Conservation (phyloP, 2,888 invertebrate species). For the Gari tellinella region DNA sequence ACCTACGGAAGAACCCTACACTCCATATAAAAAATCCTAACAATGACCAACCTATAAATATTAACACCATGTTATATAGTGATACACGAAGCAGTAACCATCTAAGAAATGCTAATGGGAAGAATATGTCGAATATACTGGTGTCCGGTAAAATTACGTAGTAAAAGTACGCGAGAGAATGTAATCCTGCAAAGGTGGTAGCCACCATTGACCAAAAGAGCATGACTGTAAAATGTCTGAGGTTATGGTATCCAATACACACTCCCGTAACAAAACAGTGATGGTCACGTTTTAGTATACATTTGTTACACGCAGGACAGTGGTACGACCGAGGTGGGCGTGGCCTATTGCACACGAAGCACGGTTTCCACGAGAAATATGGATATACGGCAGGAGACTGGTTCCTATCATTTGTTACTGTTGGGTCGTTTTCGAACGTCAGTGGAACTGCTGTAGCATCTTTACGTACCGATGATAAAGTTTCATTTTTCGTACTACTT, state of each 20-base stretch:
- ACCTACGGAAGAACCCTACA: slow-evolving; percentile 65
- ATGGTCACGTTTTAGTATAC: slow-evolving; percentile 82
- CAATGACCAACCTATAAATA: slow-evolving; percentile 67
- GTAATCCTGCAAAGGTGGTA: slow-evolving; percentile 65
- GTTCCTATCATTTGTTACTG: slow-evolving; percentile 18
- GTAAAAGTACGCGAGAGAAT: slow-evolving; percentile 42
- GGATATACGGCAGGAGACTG: slow-evolving; percentile 68
- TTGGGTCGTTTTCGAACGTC: slow-evolving; percentile 46
- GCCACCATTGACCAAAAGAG: slow-evolving; percentile 73
- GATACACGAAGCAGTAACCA: slow-evolving; percentile 65
- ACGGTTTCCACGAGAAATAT: slow-evolving; percentile 82
- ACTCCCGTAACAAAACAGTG: slow-evolving; percentile 81
- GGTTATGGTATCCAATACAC: slow-evolving; percentile 81
- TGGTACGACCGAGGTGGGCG: slow-evolving; percentile 82
- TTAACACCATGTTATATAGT: slow-evolving; percentile 53
- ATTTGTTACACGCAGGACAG: slow-evolving; percentile 78
- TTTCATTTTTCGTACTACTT: background rate
- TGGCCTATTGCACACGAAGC: slow-evolving; percentile 71
- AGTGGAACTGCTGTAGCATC: slow-evolving; percentile 21
- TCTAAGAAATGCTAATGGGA: slow-evolving; percentile 68
- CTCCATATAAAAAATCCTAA: slow-evolving; percentile 68
- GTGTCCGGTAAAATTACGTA: slow-evolving; percentile 48
- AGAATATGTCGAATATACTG: slow-evolving; percentile 69
- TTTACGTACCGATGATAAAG: slow-evolving; percentile 1
- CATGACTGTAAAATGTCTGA: slow-evolving; percentile 79